Evolutionary conservation across 2,113 vertebrate genomes (phyloP), one percentile per base, ranked within the genome.

Genomic region (Onychorhynchus coronatus): DNA sequence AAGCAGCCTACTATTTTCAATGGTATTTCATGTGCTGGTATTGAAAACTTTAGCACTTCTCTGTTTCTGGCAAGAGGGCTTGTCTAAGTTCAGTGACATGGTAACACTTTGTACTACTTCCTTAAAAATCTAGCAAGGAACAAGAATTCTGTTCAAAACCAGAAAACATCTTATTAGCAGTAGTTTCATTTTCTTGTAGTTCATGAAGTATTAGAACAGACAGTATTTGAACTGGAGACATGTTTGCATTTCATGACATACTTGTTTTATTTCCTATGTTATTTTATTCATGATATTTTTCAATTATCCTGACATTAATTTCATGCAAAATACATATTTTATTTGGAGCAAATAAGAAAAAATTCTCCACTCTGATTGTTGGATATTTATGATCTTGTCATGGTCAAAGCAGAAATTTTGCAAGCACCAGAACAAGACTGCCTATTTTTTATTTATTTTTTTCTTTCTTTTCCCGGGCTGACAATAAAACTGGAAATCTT

Each of bases 311-410:
- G 21, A 79, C 85, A 65, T 72, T 86, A 93, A 67, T 92, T 59
- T 76, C 18, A 90, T 59, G 67, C 68, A 50, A 95, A 95, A 95
- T 53, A 50, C 41, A 46, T 83, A 49, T 91, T 84, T 96, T 82
- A 82, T 55, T 59, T 89, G 74, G 46, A 73, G 35, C 35, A 96
- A 95, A 67, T 76, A 7, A 92, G 16, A 14, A 18, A 2, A 71
- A 42, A 28, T 39, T 11, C 16, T 82, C 55, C 3, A 12, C 33
- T 89, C 41, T 39, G 27, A 44, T 9, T 71, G 46, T 55, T 35
- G 23, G 19, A 22, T 84, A 35, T 53, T 94, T 59, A 67, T 61
- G 79, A 88, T 42, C 27, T 53, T 42, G 27, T 7, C 52, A 75
- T 20, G 25, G 8, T 12, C 11, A 4, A 88, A 89, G 35, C 16